Percentiles rank a stretch among this genome's conserved stretches.
phyloP scores from a whole-genome alignment of 2,888 invertebrate species.

The Drosophila formosana region DNA sequence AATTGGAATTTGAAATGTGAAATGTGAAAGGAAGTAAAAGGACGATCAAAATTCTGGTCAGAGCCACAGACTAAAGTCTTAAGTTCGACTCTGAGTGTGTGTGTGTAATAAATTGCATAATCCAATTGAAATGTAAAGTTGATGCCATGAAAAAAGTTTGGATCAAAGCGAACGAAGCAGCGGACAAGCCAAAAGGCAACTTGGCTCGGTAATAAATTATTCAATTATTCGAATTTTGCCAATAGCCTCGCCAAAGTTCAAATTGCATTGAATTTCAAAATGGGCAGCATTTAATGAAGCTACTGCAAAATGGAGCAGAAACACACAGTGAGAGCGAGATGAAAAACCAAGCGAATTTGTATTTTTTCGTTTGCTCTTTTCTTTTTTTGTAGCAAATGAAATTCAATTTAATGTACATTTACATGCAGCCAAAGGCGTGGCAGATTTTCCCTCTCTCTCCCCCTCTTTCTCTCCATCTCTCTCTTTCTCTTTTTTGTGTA shows the following conservation, averaged over 20 bases:
- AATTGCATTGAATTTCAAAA: conserved; percentile 81
- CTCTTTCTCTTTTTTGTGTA: conserved; percentile 13
- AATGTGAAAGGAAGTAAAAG: conserved; percentile 29
- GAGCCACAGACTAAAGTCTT: conserved; percentile 7
- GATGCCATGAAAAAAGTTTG: conserved; percentile 29
- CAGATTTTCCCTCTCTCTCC: conserved; percentile 17
- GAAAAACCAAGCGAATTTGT: conserved; percentile 20
- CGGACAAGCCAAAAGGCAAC: conserved; percentile 52
- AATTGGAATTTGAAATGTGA: conserved; percentile 26
- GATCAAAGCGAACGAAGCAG: conserved; percentile 35
- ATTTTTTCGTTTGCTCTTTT: conserved; percentile 7
- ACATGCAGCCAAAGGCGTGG: conserved; percentile 65
- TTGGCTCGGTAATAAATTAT: conserved; percentile 67
- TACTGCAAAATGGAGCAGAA: conserved; percentile 66
- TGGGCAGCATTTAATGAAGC: conserved; percentile 74
- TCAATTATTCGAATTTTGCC: conserved; percentile 72
- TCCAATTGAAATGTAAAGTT: conserved; percentile 57
- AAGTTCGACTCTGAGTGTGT: conserved; percentile 7
- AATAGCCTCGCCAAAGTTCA: conserved; percentile 57
- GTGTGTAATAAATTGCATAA: conserved; percentile 60
- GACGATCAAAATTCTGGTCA: conserved; percentile 5
- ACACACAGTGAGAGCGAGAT: conserved; percentile 19
- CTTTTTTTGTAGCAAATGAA: conserved; percentile 43
- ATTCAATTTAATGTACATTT: conserved; percentile 78
- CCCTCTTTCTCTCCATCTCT: conserved; percentile 6